Evolutionary conservation across 2,797 vertebrate genomes (phyloP), one percentile per base, ranked within the genome.

Genomic region (Enteromius fasciolatus): DNA sequence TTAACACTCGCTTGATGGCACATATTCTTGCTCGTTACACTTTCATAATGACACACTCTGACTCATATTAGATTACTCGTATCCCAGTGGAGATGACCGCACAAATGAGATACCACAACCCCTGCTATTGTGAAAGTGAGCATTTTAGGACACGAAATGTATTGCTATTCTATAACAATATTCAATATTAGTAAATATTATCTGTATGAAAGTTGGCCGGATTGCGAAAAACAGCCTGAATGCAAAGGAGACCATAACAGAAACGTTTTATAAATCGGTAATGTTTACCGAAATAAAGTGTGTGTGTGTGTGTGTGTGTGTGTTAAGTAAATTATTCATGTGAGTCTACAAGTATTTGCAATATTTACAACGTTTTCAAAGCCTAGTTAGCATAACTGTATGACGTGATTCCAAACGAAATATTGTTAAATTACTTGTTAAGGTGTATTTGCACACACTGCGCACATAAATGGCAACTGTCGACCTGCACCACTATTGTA

Each of bases 21-120:
- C 39, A 46, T 14, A 31, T 76, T 46, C 23, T 20, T 63, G 36
- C 1, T 46, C 25, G 14, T n/a, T 64, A 48, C 41, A 48, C 59
- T 78, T 76, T 78, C 76, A 66, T 17, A n/a, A 66, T 50, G 76
- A 64, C 23, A 77, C 36, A 28, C n/a, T 1, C 39, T 61, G 15
- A 74, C 25, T 31, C 52, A 18, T 25, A 25, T 41, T n/a, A 75
- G 10, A 74, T 54, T 54, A 36, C n/a, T 57, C 33, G n/a, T 76
- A 11, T 41, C 17, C 14, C 73, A 59, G 15, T 7, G 4, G 36
- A 74, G 50, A 74, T 54, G 6, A 39, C 31, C 18, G 50, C 72
- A 41, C 14, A 2, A 39, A 39, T 3, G 52, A 25, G 14, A 75
- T 25, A 10, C 10, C 14, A 36, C 25, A 41, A 59, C 14, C 52